Conservation (phyloP, 2,113 vertebrate genomes). For the Corydoras maculifer region DNA sequence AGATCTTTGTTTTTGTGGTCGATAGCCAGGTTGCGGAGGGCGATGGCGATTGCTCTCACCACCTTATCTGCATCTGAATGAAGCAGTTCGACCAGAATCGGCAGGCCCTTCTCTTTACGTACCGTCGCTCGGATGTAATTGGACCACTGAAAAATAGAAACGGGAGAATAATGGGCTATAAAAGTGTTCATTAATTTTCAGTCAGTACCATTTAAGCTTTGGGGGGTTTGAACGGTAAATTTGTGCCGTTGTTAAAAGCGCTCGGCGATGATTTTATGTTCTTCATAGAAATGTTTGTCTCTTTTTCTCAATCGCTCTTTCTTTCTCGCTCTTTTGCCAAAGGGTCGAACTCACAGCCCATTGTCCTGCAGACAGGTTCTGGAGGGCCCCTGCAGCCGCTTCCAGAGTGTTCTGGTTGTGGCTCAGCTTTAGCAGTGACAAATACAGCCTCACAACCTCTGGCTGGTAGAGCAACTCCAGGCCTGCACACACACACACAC, state of each 20-base stretch:
- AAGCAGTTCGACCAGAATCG: constrained; percentile 69
- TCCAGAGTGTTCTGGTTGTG: constrained; percentile 96
- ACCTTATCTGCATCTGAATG: constrained; percentile 69
- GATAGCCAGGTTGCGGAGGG: constrained; percentile 73
- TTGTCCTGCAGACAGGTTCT: constrained; percentile 93
- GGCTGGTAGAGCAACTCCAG: constrained; percentile 94
- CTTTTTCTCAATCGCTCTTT: background rate
- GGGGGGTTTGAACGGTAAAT: constrained; percentile 3
- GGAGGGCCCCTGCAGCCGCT: constrained; percentile 87
- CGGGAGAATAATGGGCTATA: constrained; percentile 24
- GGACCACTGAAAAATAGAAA: constrained; percentile 75
- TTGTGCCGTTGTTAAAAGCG: background rate
- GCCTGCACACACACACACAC: constrained; percentile 60
- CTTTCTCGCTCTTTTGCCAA: background rate
- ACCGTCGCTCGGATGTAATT: constrained; percentile 88
- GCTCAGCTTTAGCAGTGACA: constrained; percentile 91
- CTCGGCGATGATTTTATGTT: constrained; percentile 3
- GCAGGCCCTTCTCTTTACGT: constrained; percentile 90
- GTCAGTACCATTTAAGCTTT: constrained; percentile 7
- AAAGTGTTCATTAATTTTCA: constrained; percentile 13
- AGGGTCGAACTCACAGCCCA: constrained; percentile 72
- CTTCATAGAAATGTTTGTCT: background rate
- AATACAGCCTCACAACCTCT: constrained; percentile 90
- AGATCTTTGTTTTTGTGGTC: constrained; percentile 94
- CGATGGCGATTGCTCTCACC: constrained; percentile 67